Conservation (phyloP, 2,797 vertebrate species). For the Brachyrhaphis roseni region DNA sequence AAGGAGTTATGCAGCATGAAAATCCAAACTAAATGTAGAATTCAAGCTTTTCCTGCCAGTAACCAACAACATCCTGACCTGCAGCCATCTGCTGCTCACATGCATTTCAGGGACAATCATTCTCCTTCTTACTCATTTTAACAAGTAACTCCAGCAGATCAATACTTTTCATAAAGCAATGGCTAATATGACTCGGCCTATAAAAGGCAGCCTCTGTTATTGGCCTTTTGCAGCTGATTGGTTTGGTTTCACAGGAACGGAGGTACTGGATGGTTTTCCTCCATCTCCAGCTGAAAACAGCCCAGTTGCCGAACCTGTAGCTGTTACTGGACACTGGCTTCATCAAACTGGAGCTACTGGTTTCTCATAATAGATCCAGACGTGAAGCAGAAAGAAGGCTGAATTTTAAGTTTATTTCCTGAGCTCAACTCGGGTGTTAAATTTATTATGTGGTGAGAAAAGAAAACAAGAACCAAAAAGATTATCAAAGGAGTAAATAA, state of each 20-base stretch:
- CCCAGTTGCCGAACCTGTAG: not conserved
- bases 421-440: not conserved
- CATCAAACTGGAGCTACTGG: too few relatives aligned
- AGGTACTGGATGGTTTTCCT: not conserved
- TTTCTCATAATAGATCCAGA: not conserved
- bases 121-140: conserved; percentile 9
- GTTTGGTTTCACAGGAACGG: not conserved
- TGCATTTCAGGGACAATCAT: not conserved
- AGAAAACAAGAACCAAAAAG: not conserved
- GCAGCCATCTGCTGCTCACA: not conserved
- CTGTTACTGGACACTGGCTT: not conserved
- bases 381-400: too few relatives aligned
- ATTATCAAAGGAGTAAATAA: not conserved
- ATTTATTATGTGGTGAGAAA: not conserved
- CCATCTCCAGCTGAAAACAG: not conserved
- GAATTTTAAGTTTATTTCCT: too few relatives aligned
- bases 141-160: conserved; percentile 5
- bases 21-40: not conserved
- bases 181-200: conserved; percentile 5
- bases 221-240: conserved; percentile 16
- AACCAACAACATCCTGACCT: not conserved
- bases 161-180: conserved; percentile 17
- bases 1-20: not conserved
- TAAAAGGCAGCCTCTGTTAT: not conserved
- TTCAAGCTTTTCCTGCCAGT: not conserved